Evolutionary conservation across 2,888 invertebrate genomes (phyloP), one percentile per base, ranked within the genome.

Genomic region (Lasioglossum morio): DNA sequence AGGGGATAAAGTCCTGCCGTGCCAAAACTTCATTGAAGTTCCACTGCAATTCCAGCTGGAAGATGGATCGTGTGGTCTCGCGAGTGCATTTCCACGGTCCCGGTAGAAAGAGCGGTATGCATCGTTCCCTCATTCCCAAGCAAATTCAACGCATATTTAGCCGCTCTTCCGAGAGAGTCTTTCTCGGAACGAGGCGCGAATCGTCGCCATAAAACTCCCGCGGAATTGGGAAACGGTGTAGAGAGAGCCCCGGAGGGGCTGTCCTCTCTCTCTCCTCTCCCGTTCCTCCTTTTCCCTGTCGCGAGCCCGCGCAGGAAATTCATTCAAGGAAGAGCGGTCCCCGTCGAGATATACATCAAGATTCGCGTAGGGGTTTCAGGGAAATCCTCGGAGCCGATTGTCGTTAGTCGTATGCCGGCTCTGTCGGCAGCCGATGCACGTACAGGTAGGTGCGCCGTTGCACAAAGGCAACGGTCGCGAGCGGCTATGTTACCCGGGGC

Each of bases 401-500:
- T 91, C 89, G 91, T 89, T 90, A 90, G 90, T 88, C 89, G 84
- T 76, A 75, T 63, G 79, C 46, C 84, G 82, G 86, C 79, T 81
- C 76, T 87, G 87, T 87, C 91, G 90, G 86, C 91, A 86, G 81
- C 82, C 90, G 83, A 86, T 88, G 84, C 91, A 81, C 90, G 84
- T 91, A 83, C 85, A 87, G 86, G 90, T 88, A 90, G 90, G 89
- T 85, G 87, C 89, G 88, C 87, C 87, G 77, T 81, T 81, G 89
- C 91, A 92, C 93, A 93, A 92, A 93, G 57, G 92, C 92, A 91
- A 92, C 92, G 92, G 91, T 84, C 82, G 85, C 91, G 91, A 84
- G 86, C 90, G 87, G 88, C 91, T 91, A 91, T 93, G 93, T 92
- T 93, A 81, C 85, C 53, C 77, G 84, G 85, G 75, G 92, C 93